Base-by-base conservation (phyloP, 2,113 vertebrate species). In the Anolis sagrei region DNA sequence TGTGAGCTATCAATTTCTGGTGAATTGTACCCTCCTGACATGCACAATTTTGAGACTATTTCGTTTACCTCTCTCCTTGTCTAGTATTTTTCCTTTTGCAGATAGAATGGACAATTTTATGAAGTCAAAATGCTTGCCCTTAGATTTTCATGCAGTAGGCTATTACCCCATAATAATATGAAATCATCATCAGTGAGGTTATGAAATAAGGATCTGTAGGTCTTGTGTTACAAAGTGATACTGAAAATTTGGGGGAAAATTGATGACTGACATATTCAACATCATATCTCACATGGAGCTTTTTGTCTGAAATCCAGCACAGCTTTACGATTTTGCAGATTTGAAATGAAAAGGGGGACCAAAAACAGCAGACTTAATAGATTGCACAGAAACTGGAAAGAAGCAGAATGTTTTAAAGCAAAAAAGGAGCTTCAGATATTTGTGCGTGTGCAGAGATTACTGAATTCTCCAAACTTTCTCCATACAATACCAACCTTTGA, bases 401-500 rank as follows among this genome's bases (percentile, higher is more conserved):
- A 85, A 0, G 68, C 0, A 18, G 8, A 76, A 23, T 6, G 29
- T 44, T 62, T 7, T 39, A 66, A 76, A 72, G 49, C 0, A 49
- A 51, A 58, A 0, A 2, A 74, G 0, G 10, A 69, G 58, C 1
- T 1, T 51, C 0, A 0, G 79, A 44, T 44, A 44, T 44, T 44
- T 44, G 83, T 5, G 36, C 16, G 51, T 54, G 51, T 54, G 14
- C 14, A 58, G 14, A 58, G 18, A 58, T 58, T 58, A 19, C 0
- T 19, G 68, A 9, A 21, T 3, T 36, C 13, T 1, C 66, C 48
- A 77, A 85, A 49, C 5, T n/a, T 14, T n/a, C n/a, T n/a, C 3
- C 66, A 4, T 2, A 1, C 48, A 74, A 34, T n/a, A 51, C 0
- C 3, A 62, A 1, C 4, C 4, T 1, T 1, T 34, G 10, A 2